Conservation (phyloP, 2,888 invertebrate genomes). For the Linnaemya tessellans region DNA sequence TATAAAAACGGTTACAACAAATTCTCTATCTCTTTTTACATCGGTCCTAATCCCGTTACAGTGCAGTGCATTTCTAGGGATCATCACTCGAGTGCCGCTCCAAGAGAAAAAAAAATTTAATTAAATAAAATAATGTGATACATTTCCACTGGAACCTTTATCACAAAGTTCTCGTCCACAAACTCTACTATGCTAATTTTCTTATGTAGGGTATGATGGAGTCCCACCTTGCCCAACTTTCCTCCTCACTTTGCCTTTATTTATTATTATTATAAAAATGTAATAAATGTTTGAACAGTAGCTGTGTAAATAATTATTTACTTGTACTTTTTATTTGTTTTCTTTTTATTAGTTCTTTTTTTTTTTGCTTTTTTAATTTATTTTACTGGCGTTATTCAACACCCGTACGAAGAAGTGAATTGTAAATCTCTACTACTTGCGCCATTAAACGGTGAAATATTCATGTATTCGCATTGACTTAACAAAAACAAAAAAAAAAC, state of each 20-base stretch:
- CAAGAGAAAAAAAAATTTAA: no score
- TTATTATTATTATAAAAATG: slow-evolving; percentile 23
- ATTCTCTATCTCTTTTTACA: no score
- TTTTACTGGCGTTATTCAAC: slow-evolving; percentile 36
- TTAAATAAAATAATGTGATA: no score
- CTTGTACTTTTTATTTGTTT: slow-evolving; percentile 41
- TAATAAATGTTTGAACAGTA: slow-evolving; percentile 54
- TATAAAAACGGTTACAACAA: no score
- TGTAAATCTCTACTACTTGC: slow-evolving; percentile 35
- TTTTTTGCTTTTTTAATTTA: slow-evolving; percentile 15
- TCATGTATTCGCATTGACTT: slow-evolving; percentile 8
- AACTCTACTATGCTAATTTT: no score
- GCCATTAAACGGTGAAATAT: slow-evolving; percentile 27
- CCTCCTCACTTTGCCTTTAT: neutral
- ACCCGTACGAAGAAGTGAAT: slow-evolving; percentile 40
- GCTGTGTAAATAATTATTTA: slow-evolving; percentile 44
- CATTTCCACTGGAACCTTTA: no score
- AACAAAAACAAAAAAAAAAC: neutral
- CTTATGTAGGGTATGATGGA: neutral
- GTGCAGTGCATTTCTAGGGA: no score
- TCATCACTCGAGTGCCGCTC: no score
- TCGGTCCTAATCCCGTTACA: no score
- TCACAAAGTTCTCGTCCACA: no score
- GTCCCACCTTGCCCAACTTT: neutral
- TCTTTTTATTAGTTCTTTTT: slow-evolving; percentile 14